Conservation (phyloP, 2,888 invertebrate genomes). For the Drosophila niveifrons region DNA sequence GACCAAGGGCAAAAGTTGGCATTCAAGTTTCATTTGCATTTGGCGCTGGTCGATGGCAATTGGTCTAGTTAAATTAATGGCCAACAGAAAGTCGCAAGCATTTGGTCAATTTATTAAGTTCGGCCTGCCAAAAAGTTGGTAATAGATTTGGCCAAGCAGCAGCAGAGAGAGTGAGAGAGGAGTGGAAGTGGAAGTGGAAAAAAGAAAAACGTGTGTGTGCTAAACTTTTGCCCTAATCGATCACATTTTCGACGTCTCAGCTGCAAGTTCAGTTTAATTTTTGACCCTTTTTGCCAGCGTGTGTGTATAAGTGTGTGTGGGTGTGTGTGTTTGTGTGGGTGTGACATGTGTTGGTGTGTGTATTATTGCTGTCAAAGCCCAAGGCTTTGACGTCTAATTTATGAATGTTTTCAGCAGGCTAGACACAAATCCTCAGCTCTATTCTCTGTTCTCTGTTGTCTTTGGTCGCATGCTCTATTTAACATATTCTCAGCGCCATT, state of each 20-base stretch:
- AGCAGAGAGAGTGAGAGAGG: too few relatives aligned
- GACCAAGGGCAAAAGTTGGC: slow-evolving; percentile 14
- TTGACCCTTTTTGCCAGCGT: slow-evolving; percentile 63
- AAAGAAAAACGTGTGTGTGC: background rate
- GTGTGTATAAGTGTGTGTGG: slow-evolving; percentile 1
- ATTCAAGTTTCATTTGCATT: slow-evolving; percentile 70
- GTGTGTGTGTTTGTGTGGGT: background rate
- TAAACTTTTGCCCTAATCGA: slow-evolving; percentile 46
- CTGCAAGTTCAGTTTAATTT: slow-evolving; percentile 43
- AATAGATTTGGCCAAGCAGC: slow-evolving; percentile 44
- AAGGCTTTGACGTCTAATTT: slow-evolving; percentile 75
- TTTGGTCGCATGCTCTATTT: slow-evolving; percentile 48
- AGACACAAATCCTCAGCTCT: slow-evolving; percentile 44
- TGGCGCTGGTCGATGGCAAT: slow-evolving; percentile 20
- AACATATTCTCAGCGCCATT: background rate
- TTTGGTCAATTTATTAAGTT: slow-evolving; percentile 40
- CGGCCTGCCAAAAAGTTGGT: slow-evolving; percentile 33
- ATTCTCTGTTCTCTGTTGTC: slow-evolving; percentile 28
- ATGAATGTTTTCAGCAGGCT: slow-evolving; percentile 65
- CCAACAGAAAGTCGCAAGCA: slow-evolving; percentile 12
- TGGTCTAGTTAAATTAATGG: slow-evolving; percentile 62
- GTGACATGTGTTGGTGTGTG: slow-evolving; percentile 11
- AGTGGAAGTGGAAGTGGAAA: too few relatives aligned
- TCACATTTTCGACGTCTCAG: slow-evolving; percentile 51
- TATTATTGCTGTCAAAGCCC: slow-evolving; percentile 59